Conservation (phyloP, 2,888 invertebrate genomes). For the Cordilura impudica region DNA sequence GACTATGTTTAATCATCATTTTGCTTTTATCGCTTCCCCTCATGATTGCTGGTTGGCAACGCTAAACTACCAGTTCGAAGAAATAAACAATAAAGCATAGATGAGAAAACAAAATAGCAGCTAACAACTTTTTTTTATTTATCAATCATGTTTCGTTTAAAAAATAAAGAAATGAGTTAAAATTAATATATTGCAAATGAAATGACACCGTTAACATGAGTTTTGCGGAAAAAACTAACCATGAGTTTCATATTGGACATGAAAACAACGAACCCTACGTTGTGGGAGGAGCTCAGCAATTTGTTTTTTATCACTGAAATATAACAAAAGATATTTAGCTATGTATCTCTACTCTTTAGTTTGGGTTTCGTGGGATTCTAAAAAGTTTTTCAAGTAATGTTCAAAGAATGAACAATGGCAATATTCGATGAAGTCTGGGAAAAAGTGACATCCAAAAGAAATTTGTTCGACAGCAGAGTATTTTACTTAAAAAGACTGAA, state of each 20-base stretch:
- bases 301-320: slow-evolving; percentile 76
- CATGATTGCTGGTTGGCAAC: slow-evolving; percentile 28
- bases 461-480: too few relatives aligned
- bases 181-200: neutral
- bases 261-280: slow-evolving; percentile 72
- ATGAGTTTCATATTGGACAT: slow-evolving; percentile 77
- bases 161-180: neutral
- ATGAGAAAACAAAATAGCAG: neutral
- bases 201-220: too few relatives aligned
- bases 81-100: neutral
- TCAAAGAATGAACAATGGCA: too few relatives aligned
- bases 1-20: too few relatives aligned
- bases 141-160: neutral
- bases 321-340: too few relatives aligned
- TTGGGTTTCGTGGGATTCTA: too few relatives aligned
- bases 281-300: slow-evolving; percentile 76
- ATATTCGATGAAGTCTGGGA: too few relatives aligned
- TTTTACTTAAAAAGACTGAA: too few relatives aligned
- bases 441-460: too few relatives aligned
- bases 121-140: neutral
- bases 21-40: too few relatives aligned
- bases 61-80: neutral
- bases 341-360: too few relatives aligned
- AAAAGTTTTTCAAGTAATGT: too few relatives aligned
- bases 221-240: neutral